Evolutionary conservation across 2,888 invertebrate species (phyloP).

Genomic region (Sipha maydis): DNA sequence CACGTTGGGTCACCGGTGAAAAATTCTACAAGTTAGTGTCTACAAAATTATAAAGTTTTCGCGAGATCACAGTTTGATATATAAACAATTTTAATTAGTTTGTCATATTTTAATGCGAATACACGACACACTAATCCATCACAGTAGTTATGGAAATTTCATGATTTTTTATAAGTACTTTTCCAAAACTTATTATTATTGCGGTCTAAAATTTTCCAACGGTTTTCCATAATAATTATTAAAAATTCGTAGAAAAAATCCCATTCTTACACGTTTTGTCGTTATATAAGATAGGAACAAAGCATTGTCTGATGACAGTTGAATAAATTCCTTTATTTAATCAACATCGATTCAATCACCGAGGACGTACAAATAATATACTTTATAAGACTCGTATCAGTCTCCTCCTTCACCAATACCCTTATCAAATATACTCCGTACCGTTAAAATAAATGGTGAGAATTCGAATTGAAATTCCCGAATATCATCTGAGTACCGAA

Average conservation of each 20-base stretch:
- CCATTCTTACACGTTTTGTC: not conserved
- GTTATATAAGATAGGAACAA: not conserved
- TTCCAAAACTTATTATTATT: not conserved
- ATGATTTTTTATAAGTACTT: not conserved
- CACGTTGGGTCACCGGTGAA: slow-evolving; percentile 91
- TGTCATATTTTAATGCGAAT: not conserved
- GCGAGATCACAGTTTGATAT: too few species aligned
- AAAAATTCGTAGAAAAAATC: not conserved
- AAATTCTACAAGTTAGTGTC: slow-evolving; percentile 72
- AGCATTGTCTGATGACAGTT: not conserved
- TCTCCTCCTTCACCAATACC: not conserved
- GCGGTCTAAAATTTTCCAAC: not conserved
- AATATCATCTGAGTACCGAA: not conserved
- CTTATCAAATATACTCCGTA: not conserved
- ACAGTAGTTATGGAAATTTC: not conserved
- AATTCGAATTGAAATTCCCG: slow-evolving; percentile 11
- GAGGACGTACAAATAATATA: not conserved
- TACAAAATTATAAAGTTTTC: not conserved
- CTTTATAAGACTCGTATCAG: not conserved
- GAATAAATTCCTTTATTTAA: slow-evolving; percentile 14
- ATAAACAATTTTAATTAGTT: too few species aligned
- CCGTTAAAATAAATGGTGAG: slow-evolving; percentile 10
- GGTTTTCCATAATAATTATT: not conserved
- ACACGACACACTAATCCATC: not conserved
- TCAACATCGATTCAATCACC: not conserved